Conservation (phyloP, 2,113 vertebrate genomes). For the Irena cyanogastra region DNA sequence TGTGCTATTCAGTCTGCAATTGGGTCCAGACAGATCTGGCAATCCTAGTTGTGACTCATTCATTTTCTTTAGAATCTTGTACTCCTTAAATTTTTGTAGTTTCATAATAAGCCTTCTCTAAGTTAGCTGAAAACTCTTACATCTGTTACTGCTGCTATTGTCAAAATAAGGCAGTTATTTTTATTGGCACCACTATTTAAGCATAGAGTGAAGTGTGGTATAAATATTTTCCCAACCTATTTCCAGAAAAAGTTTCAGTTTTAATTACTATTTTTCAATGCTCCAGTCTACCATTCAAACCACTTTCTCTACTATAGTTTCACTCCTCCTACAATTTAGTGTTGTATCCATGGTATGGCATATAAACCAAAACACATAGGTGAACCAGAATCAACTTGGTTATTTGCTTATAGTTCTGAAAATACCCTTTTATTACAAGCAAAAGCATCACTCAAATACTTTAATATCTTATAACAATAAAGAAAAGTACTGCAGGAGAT, state of each 20-base stretch:
- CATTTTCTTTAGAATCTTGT: constrained; percentile 20
- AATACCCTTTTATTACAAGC: not conserved
- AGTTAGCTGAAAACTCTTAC: constrained; percentile 22
- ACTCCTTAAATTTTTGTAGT: constrained; percentile 9
- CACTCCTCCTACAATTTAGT: not conserved
- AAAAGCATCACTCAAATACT: not conserved
- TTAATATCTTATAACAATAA: not conserved
- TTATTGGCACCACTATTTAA: not conserved
- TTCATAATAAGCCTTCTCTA: constrained; percentile 22
- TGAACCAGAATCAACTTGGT: not conserved
- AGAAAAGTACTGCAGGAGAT: not conserved
- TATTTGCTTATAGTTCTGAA: not conserved
- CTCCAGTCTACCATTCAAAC: not conserved
- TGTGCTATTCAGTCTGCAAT: not conserved
- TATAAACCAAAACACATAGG: not conserved
- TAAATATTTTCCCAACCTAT: constrained; percentile 39
- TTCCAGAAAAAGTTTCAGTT: constrained; percentile 17
- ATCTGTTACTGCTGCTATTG: constrained; percentile 20
- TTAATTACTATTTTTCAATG: not conserved
- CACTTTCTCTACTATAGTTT: not conserved
- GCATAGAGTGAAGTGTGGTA: not conserved
- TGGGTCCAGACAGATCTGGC: constrained; percentile 23
- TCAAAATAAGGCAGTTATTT: constrained; percentile 25
- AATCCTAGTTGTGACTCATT: constrained; percentile 9
- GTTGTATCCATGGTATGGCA: not conserved